Conservation (phyloP, 1,140 invertebrate species). For the Drosophila gunungcola region DNA sequence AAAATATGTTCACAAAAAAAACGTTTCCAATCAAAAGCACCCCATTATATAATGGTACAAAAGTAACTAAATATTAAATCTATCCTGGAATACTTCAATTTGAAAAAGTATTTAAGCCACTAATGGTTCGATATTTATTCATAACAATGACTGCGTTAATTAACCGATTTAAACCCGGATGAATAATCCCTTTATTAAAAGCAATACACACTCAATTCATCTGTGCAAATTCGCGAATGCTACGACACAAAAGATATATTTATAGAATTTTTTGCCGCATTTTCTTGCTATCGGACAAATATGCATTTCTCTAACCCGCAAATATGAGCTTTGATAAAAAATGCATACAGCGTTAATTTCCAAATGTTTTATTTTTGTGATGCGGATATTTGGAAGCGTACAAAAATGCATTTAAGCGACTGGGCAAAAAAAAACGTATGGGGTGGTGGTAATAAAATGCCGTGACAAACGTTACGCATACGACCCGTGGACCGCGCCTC, state of each 20-base stretch:
- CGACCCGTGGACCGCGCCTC: slow-evolving; percentile 33
- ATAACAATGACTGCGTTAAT: slow-evolving; percentile 28
- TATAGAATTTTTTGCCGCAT: slow-evolving; percentile 13
- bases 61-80: not conserved
- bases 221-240: slow-evolving; percentile 1
- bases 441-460: slow-evolving; percentile 52
- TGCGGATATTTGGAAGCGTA: slow-evolving; percentile 58
- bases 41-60: slow-evolving; percentile 5
- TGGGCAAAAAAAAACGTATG: not conserved
- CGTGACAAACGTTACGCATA: slow-evolving; percentile 58
- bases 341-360: slow-evolving; percentile 7
- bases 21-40: not conserved
- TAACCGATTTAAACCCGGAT: slow-evolving; percentile 33
- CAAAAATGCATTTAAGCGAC: slow-evolving; percentile 69
- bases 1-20: not conserved
- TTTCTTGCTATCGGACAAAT: slow-evolving; percentile 22
- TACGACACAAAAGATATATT: slow-evolving; percentile 34
- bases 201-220: slow-evolving; percentile 28
- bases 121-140: slow-evolving; percentile 19
- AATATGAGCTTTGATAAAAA: slow-evolving; percentile 26
- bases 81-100: not conserved
- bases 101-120: slow-evolving; percentile 1
- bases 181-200: slow-evolving; percentile 39
- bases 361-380: slow-evolving; percentile 20
- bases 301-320: slow-evolving; percentile 40